Percentiles rank a stretch among this genome's conserved stretches.
phyloP scores from a whole-genome alignment of 1,140 invertebrate genomes.

The Hycleus cichorii region DNA sequence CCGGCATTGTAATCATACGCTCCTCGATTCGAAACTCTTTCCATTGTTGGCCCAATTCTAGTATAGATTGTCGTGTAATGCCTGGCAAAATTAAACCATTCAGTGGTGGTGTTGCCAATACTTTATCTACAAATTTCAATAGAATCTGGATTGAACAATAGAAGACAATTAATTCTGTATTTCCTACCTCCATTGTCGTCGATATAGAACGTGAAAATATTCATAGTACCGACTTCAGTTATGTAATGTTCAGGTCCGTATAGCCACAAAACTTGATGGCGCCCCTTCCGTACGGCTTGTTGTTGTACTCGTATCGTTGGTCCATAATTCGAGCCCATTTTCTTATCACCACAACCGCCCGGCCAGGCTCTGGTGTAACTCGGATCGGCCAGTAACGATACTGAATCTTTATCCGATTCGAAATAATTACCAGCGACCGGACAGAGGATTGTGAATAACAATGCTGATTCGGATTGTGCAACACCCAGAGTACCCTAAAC shows the following conservation, averaged over 20 bases:
- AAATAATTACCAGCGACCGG: conserved; percentile 68
- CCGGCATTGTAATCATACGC: conserved; percentile 76
- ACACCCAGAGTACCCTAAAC: conserved; percentile 85
- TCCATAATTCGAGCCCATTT: conserved; percentile 92
- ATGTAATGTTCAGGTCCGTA: conserved; percentile 90
- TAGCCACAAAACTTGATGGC: conserved; percentile 96
- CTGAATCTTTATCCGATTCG: conserved; percentile 24
- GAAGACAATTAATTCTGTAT: not conserved
- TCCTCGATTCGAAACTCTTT: conserved; percentile 83
- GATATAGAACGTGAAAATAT: conserved; percentile 85
- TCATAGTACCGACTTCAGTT: conserved; percentile 99
- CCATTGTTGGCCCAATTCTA: conserved; percentile 77
- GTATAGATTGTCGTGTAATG: conserved; percentile 80
- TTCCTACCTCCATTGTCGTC: conserved; percentile 83
- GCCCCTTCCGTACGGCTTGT: conserved; percentile 67
- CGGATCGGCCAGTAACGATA: conserved; percentile 72
- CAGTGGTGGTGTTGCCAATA: conserved; percentile 88
- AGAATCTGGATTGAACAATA: not conserved
- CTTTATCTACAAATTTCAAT: conserved; percentile 61
- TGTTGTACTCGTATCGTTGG: conserved; percentile 79
- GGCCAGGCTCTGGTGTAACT: conserved; percentile 85
- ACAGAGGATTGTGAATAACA: conserved; percentile 85
- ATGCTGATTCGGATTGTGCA: conserved; percentile 68
- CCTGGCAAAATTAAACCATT: conserved; percentile 90
- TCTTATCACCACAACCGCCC: conserved; percentile 87